Evolutionary conservation across 2,888 invertebrate species (phyloP).

Genomic region (Eurytoma californica): DNA sequence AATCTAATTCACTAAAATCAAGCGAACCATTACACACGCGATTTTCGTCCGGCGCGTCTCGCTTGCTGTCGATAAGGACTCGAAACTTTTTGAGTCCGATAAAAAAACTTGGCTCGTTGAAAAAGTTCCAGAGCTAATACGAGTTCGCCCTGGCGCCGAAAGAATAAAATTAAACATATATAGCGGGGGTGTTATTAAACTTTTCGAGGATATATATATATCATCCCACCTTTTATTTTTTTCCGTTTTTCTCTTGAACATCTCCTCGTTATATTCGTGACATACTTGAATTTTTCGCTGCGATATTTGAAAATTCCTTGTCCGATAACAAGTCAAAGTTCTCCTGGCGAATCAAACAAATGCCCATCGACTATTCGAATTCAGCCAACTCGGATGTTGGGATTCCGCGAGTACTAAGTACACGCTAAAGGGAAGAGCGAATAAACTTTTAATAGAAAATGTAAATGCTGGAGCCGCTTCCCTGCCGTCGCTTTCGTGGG

Average conservation of each 20-base stretch:
- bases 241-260: background rate
- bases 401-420: background rate
- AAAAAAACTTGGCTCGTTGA: background rate
- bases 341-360: background rate
- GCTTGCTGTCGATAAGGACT: background rate
- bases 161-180: conserved; percentile 48
- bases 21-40: background rate
- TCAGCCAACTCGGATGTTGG: too few species aligned
- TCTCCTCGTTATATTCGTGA: conserved; percentile 35
- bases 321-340: conserved; percentile 50
- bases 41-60: background rate
- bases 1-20: too few species aligned
- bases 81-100: background rate
- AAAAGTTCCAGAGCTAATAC: conserved; percentile 16
- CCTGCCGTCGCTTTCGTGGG: background rate
- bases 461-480: conserved; percentile 41
- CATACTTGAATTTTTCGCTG: conserved; percentile 19
- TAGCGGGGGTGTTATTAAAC: conserved; percentile 42
- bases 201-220: conserved; percentile 18
- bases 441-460: conserved; percentile 50
- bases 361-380: too few species aligned
- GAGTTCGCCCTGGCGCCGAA: background rate
- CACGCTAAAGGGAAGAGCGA: background rate
- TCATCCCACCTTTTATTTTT: background rate
- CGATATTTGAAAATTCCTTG: conserved; percentile 45